These are phyloP conservation scores for Macroglossus sobrinus DNA, from an alignment of 2,113 vertebrate species.

Conservation along the genomic window DNA sequence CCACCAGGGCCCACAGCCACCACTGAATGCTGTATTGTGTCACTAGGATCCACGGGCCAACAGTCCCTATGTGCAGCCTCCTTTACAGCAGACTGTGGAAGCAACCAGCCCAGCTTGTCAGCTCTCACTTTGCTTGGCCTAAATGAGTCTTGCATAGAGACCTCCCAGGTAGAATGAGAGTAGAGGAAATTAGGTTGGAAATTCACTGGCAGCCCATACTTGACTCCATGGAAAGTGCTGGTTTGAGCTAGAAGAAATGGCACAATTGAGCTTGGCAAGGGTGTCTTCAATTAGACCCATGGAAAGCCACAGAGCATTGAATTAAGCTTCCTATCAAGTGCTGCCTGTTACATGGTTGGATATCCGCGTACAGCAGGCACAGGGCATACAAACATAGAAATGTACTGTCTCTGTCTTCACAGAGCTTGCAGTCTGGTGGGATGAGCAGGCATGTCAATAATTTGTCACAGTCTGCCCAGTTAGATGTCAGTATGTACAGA, in stretches of 20 bases:
- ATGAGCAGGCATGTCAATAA: background rate
- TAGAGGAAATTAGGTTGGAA: slow-evolving; percentile 40
- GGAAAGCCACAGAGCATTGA: background rate
- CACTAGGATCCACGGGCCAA: background rate
- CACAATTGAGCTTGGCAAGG: background rate
- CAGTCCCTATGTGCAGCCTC: background rate
- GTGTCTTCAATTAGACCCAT: background rate
- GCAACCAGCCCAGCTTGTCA: background rate
- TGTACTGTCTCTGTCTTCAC: fast-evolving
- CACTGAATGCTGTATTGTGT: slow-evolving; percentile 47
- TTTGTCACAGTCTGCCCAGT: too few relatives aligned
- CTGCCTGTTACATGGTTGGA: background rate
- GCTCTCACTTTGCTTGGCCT: background rate
- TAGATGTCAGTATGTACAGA: background rate
- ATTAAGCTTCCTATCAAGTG: background rate
- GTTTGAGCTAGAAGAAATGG: background rate
- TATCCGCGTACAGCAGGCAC: too few relatives aligned
- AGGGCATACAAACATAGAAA: background rate
- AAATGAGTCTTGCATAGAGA: background rate
- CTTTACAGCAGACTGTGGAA: background rate
- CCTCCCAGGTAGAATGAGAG: slow-evolving; percentile 54
- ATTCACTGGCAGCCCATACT: slow-evolving; percentile 43
- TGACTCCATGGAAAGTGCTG: slow-evolving; percentile 43
- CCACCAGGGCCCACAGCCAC: background rate
- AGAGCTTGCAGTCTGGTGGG: background rate